Percentiles rank a stretch among this genome's conserved stretches.
phyloP scores from a whole-genome alignment of 2,113 vertebrate species.

The Rhea pennata region DNA sequence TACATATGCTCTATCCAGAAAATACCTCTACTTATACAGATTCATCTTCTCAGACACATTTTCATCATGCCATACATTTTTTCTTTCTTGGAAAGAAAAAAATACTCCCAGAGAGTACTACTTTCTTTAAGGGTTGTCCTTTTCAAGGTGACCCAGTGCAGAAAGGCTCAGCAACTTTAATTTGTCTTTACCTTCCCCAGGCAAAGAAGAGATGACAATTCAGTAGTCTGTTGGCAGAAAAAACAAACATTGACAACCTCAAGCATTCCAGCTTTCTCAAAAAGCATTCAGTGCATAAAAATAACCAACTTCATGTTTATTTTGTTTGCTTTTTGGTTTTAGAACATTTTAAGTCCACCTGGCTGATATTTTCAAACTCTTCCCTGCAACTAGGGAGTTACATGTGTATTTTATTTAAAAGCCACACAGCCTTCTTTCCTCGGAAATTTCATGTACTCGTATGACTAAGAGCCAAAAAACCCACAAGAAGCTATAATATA shows the following conservation, averaged over 20 bases:
- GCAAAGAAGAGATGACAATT: conserved; percentile 49
- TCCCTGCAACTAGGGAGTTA: background rate
- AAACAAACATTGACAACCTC: conserved; percentile 36
- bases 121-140: background rate
- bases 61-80: background rate
- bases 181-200: conserved; percentile 40
- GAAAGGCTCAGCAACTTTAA: background rate
- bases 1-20: background rate
- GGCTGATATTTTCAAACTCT: conserved; percentile 3
- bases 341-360: background rate
- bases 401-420: conserved; percentile 16
- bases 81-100: background rate
- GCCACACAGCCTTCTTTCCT: background rate
- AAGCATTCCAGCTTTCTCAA: conserved; percentile 21
- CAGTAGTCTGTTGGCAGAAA: conserved; percentile 44
- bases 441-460: background rate
- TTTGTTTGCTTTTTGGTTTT: conserved; percentile 30
- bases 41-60: background rate
- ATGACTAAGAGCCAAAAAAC: background rate
- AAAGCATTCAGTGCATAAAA: conserved; percentile 20
- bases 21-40: background rate
- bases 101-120: background rate
- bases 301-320: conserved; percentile 1
- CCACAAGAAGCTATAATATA: background rate
- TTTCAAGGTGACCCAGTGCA: conserved; percentile 38